Conservation (phyloP, 2,888 invertebrate genomes). For the Phalangium opilio region DNA sequence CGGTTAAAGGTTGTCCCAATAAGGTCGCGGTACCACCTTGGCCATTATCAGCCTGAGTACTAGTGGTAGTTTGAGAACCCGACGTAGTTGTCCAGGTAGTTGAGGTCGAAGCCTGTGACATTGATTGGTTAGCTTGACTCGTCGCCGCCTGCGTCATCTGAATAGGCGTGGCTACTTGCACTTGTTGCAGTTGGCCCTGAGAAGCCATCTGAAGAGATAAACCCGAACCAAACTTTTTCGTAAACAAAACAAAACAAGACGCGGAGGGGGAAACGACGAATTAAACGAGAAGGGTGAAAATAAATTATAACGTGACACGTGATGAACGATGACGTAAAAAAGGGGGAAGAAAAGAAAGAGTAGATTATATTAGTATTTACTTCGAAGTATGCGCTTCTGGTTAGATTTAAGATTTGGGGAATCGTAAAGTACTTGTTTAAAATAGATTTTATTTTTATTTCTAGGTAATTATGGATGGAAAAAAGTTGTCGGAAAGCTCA, state of each 20-base stretch:
- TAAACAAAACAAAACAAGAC: too few relatives aligned
- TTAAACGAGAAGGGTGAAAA: background rate
- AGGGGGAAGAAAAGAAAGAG: background rate
- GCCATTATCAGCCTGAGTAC: slow-evolving; percentile 3
- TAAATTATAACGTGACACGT: background rate
- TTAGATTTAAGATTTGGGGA: too few relatives aligned
- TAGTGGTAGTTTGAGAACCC: slow-evolving; percentile 2
- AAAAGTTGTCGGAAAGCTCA: slow-evolving; percentile 2
- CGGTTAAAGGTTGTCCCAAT: slow-evolving; percentile 11
- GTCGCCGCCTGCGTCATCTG: slow-evolving; percentile 18
- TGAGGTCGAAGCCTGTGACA: slow-evolving; percentile 2
- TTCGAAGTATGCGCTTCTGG: too few relatives aligned
- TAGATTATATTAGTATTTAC: too few relatives aligned
- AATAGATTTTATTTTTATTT: too few relatives aligned
- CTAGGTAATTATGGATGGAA: too few relatives aligned
- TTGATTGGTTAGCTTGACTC: slow-evolving; percentile 5
- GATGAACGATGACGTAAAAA: background rate
- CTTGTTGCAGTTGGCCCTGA: slow-evolving; percentile 70
- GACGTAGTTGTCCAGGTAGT: slow-evolving; percentile 3
- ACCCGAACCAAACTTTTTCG: background rate
- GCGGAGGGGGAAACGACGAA: background rate
- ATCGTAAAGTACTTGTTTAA: too few relatives aligned
- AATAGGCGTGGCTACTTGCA: slow-evolving; percentile 44
- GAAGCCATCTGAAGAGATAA: slow-evolving; percentile 5
- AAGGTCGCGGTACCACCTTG: slow-evolving; percentile 2